Evolutionary conservation across 2,797 vertebrate genomes (phyloP), one percentile per base, ranked within the genome.

Genomic region (Semotilus atromaculatus): DNA sequence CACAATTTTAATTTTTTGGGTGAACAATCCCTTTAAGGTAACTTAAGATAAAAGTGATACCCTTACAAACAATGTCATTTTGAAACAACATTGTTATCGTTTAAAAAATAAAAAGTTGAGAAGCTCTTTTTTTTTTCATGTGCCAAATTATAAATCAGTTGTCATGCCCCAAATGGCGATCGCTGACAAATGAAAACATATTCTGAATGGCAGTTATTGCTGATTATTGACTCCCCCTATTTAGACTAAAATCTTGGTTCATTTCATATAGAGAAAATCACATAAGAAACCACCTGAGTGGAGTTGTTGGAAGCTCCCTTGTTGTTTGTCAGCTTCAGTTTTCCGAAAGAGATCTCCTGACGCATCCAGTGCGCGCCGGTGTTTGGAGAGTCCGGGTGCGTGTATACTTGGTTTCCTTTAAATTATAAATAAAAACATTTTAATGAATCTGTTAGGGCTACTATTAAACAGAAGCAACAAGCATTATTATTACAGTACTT

Each of bases 321-420:
- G 91, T 99, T 99, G 93, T 99, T 99, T 72, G 98, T 99, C 66
- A 99, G 95, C 93, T 99, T 99, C 90, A 99, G 94, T 91, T 99
- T 99, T 91, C 98, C 97, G 90, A 99, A 99, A 29, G 98, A 99
- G 88, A 99, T 99, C 93, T 99, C 98, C 89, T 99, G 98, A 74
- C 98, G 96, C 98, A 99, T 99, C 98, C 98, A 99, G 91, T 99
- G 98, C 84, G 98, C 98, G 87, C 98, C 98, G 10, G 98, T 99
- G 90, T 99, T 99, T 67, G 98, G 98, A 58, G 98, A 99, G 91
- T 99, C 98, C 73, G 98, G 98, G 90, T 99, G 98, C 97, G 98
- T 98, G 88, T 99, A 99, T 77, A 99, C 97, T 72, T 97, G 95
- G 79, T 99, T 99, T 91, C 97, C 98, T 75, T 86, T 86, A 80